Evolutionary conservation across 2,888 invertebrate genomes (phyloP), one percentile per base, ranked within the genome.

Genomic region (Ptychoptera contaminata): DNA sequence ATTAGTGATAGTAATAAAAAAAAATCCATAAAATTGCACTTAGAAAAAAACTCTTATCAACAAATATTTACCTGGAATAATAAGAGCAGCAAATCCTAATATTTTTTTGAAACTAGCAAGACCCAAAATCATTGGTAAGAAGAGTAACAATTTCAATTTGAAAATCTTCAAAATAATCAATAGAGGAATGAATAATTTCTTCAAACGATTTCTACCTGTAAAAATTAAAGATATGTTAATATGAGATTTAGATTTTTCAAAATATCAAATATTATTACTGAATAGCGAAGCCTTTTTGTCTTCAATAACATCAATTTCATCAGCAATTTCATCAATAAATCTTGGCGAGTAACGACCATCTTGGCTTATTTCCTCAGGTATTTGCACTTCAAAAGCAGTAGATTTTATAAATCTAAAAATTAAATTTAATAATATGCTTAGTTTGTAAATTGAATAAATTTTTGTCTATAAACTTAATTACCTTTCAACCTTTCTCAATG

Each of bases 51-150:
- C 2, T 16, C 2, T 40, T 35, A 3, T 2, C 12, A 8, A 14
- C 8, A 36, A 14, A 12, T 12, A 40, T 37, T 41, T 61, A 71
- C 71, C 76, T 44, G 87, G 87, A 49, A 87, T 68, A 35, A 85
- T 73, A 30, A 87, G 75, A 10, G 85, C 85, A 57, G 84, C 69
- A 61, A 87, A 78, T 37, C 83, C 83, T 1, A 87, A 71, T 61
- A 87, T 73, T 58, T 87, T 87, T 67, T 87, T 86, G 58, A 87
- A 82, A 42, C 87, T 86, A 29, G 79, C 86, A 51, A 87, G 69
- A 2, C 87, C 87, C 40, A 87, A 70, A 51, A 87, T 85, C 52
- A 87, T 72, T 1, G 87, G 87, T 62, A 87, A 64, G 70, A 87
- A 85, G 6, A 87, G 69, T 3, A 87, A 68, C 43, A 87, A 68